phyloP scores from a whole-genome alignment of 2,888 invertebrate species.

The Cylindroiulus punctatus region DNA sequence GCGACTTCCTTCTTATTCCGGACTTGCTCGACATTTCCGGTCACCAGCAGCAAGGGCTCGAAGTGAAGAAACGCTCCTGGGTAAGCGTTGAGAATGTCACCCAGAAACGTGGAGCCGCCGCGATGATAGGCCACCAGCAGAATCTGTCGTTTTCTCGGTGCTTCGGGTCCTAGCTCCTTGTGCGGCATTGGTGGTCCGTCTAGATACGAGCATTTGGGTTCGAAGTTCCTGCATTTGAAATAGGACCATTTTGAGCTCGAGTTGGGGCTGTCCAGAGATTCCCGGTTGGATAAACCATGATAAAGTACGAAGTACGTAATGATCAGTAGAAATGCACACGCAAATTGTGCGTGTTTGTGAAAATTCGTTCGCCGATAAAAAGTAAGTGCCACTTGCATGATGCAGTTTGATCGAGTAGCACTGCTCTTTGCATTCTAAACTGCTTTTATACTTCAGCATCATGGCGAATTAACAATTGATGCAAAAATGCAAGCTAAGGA shows the following conservation, averaged over 20 bases:
- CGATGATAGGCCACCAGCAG: conserved; percentile 72
- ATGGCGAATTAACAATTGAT: too few relatives aligned
- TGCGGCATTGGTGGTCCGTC: background rate
- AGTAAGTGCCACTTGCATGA: background rate
- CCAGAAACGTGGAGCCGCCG: conserved; percentile 89
- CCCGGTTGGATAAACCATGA: background rate
- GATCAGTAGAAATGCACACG: background rate
- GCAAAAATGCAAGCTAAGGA: background rate
- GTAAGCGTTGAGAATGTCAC: conserved; percentile 83
- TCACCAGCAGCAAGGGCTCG: conserved; percentile 75
- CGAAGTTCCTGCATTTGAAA: background rate
- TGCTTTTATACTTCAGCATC: background rate
- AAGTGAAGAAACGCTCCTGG: conserved; percentile 91
- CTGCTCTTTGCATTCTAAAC: background rate
- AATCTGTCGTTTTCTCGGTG: conserved; percentile 47
- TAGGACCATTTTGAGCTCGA: background rate
- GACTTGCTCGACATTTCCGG: background rate
- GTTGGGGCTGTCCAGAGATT: background rate
- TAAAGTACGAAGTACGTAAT: background rate
- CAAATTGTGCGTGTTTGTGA: background rate
- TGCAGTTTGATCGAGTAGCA: background rate
- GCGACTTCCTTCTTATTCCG: background rate
- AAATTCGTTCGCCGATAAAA: background rate
- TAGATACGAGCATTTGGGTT: background rate
- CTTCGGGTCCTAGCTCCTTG: background rate